Conservation (phyloP, 2,797 vertebrate genomes). For the Enteromius anoplus region DNA sequence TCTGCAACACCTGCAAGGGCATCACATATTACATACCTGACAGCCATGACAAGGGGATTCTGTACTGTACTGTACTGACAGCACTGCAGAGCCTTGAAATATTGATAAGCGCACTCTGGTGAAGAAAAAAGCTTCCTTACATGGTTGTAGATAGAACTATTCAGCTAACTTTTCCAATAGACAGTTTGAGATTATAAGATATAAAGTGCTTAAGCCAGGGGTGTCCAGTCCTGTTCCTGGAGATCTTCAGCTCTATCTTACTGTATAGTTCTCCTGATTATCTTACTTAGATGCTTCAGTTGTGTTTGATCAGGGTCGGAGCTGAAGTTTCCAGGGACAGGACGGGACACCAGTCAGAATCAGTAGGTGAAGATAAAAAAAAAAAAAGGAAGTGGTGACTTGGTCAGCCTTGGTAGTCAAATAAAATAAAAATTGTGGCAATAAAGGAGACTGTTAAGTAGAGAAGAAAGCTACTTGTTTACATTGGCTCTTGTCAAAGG, state of each 20-base stretch:
- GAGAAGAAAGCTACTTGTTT: slow-evolving; percentile 11
- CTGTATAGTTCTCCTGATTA: neutral
- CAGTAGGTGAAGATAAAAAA: neutral
- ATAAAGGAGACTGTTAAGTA: slow-evolving; percentile 20
- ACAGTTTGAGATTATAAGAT: slow-evolving; percentile 1
- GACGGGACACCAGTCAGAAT: neutral
- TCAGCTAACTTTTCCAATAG: neutral
- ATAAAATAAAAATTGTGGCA: slow-evolving; percentile 3
- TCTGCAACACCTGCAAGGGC: slow-evolving; percentile 87
- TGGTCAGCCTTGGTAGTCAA: neutral
- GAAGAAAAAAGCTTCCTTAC: neutral
- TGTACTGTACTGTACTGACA: neutral
- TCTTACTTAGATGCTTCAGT: neutral
- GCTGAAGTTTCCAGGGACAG: neutral
- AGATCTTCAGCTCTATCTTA: neutral
- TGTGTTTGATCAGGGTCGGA: neutral
- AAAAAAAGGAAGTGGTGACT: slow-evolving; percentile 21
- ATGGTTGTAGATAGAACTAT: neutral
- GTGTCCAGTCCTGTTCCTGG: neutral
- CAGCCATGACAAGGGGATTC: neutral
- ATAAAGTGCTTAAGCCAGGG: neutral
- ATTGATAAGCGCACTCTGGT: neutral
- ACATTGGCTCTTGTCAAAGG: neutral
- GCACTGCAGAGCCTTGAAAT: neutral
- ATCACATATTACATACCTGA: slow-evolving; percentile 11